Base-by-base conservation (phyloP, 1,140 invertebrate species). In the Saccostrea cuccullata region DNA sequence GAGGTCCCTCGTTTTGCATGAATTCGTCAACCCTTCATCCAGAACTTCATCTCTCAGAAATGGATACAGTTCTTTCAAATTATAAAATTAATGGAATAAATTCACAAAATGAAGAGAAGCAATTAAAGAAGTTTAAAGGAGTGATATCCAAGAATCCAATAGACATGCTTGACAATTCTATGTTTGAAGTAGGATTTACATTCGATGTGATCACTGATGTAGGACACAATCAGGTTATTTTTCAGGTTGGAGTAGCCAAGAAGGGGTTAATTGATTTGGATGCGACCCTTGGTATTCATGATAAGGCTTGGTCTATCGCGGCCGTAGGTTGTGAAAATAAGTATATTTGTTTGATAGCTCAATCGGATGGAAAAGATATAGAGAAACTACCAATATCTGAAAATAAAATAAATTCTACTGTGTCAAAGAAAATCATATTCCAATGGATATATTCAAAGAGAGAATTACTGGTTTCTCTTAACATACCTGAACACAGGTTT, bases 111-210 rank as follows among this genome's bases (percentile, higher is more conserved):
- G 26, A 26, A 13, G 67, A 73, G 23, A 73, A 73, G 26, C 67
- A 73, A 73, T 30, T 73, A 9, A 73, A 73, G 6, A 73, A 26
- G 26, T 73, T 12, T 73, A 73, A 73, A 73, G 67, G 67, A 30
- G 26, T 73, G 26, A 26, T 73, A 4, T 23, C 23, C 9, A 73
- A 73, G 12, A 8, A 73, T 26, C 67, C 23, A 6, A 12, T 73
- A 73, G 13, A 30, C 26, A 73, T 6, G 13, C 23, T 30, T 8
- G 26, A 20, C 6, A 23, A 73, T 26, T 23, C 67, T 0, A 73
- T 20, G 9, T 73, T 73, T 26, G 67, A 73, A 73, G 23, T 73
- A 3, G 67, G 67, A 73, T 73, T 73, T 73, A 30, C 67, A 73
- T 73, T 26, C 11, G 20, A 26, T 11, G 26, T 73, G 4, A 23